Conservation (phyloP, 2,113 vertebrate species). For the Nibea coibor region DNA sequence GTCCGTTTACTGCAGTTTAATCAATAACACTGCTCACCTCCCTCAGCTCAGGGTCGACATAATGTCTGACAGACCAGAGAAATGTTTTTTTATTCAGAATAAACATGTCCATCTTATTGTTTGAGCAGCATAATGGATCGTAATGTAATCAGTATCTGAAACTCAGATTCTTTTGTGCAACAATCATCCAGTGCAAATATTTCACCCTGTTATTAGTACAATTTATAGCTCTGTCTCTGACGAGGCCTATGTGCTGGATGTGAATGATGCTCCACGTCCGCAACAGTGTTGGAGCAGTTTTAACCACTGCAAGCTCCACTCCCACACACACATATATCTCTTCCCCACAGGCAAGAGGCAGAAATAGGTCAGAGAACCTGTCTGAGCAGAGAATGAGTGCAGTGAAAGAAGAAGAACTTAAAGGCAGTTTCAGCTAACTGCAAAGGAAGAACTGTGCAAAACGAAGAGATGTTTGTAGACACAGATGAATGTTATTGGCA, state of each 20-base stretch:
- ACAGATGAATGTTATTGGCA: neutral
- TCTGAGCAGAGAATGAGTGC: neutral
- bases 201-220: neutral
- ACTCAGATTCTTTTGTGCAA: neutral
- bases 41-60: too few relatives aligned
- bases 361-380: constrained; percentile 37
- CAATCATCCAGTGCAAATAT: neutral
- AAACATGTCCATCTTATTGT: neutral
- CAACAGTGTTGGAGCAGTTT: neutral
- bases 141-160: neutral
- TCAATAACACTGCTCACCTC: too few relatives aligned
- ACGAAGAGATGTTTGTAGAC: neutral
- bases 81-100: neutral
- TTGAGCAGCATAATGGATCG: neutral
- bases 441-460: neutral
- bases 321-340: neutral
- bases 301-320: neutral
- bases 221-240: neutral
- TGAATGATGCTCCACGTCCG: neutral
- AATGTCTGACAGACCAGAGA: too few relatives aligned
- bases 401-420: neutral
- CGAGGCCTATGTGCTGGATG: neutral
- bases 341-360: constrained; percentile 4
- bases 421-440: neutral
- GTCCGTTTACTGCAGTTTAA: too few relatives aligned